These are phyloP conservation scores for Sebastes trivittatus DNA, from an alignment of 2,797 vertebrate genomes.

Conservation along the genomic window DNA sequence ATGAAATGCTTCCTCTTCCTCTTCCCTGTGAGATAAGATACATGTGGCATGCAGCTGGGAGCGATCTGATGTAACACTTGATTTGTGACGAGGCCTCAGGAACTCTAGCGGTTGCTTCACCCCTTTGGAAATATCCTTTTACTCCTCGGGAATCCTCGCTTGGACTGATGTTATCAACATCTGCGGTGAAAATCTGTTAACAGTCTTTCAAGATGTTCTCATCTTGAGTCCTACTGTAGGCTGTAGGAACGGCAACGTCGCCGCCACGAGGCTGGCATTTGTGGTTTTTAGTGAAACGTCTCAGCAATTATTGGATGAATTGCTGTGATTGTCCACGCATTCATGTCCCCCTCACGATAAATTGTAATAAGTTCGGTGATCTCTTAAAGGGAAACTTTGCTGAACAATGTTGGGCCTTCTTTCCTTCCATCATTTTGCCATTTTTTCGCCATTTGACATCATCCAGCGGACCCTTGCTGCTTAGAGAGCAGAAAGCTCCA, in stretches of 20 bases:
- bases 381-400: too few species aligned
- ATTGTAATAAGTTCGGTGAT: neutral
- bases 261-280: neutral
- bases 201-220: constrained; percentile 1
- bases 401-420: too few species aligned
- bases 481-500: too few species aligned
- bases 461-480: too few species aligned
- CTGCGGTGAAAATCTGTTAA: constrained; percentile 11
- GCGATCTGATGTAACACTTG: constrained; percentile 55
- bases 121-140: constrained; percentile 49
- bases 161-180: constrained; percentile 54
- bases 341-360: neutral
- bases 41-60: constrained; percentile 39
- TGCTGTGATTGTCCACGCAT: too few species aligned
- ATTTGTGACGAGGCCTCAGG: constrained; percentile 55
- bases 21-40: constrained; percentile 71
- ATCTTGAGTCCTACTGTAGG: neutral
- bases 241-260: fast-evolving
- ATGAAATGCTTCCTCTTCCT: constrained; percentile 60
- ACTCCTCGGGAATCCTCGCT: constrained; percentile 45
- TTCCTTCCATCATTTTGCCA: too few species aligned
- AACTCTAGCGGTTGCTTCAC: constrained; percentile 44
- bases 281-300: neutral
- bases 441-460: too few species aligned
- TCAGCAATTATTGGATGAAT: neutral